phyloP scores from a whole-genome alignment of 2,113 vertebrate species.

The Junco hyemalis region DNA sequence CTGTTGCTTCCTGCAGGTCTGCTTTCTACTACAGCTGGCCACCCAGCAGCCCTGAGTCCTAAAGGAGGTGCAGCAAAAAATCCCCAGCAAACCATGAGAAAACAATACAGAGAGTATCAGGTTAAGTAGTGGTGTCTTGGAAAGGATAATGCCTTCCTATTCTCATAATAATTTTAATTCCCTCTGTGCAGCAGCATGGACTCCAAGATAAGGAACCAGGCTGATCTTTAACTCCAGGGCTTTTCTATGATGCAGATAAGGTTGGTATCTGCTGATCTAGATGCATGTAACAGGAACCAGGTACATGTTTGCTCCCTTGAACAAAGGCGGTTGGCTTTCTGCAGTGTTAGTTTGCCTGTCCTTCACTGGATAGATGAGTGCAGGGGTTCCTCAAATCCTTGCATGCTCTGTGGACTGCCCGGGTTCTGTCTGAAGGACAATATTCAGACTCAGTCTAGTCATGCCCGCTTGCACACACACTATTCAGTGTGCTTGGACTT shows the following conservation, averaged over 20 bases:
- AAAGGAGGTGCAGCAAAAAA: background rate
- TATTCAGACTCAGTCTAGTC: background rate
- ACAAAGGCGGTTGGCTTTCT: background rate
- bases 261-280: background rate
- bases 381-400: background rate
- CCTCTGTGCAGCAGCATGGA: background rate
- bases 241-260: background rate
- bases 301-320: background rate
- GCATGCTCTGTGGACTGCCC: accelerated
- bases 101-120: background rate
- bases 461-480: background rate
- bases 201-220: background rate
- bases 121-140: background rate
- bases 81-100: background rate
- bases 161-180: background rate
- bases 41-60: background rate
- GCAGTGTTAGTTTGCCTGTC: background rate
- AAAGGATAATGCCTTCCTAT: background rate
- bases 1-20: background rate
- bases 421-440: background rate
- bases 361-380: background rate
- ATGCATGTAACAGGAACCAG: background rate
- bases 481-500: background rate
- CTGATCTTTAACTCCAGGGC: background rate
- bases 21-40: background rate